Base-by-base conservation (phyloP, 2,797 vertebrate species). In the Gephyroberyx darwinii region DNA sequence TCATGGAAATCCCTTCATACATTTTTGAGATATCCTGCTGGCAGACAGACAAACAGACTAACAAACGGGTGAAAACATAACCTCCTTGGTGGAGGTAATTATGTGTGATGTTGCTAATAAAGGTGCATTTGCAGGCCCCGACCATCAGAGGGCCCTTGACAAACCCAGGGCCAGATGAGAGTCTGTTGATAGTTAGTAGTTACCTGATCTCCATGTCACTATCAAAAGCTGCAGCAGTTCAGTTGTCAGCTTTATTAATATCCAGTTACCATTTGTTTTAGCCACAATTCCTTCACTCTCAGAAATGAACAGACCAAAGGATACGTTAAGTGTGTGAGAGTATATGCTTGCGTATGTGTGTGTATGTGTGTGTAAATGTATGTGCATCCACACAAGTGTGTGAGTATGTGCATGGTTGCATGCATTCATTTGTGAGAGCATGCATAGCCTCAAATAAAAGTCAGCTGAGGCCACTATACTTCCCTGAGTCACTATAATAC, bases 91-190 rank as follows among this genome's bases (percentile, higher is more conserved):
- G 26, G 26, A 26, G 26, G 26, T 26, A 26, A 13, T 17, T 20
- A 0, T 19, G 31, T 31, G 9, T 26, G 26, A 54, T 17, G 1
- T n/a, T n/a, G n/a, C n/a, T n/a, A 5, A 10, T 51, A n/a, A 30
- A 55, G 7, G 35, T 83, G 91, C 73, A 90, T 0, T 89, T 48
- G 53, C 43, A 35, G 7, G 13, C 39, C 10, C 72, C 72, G 48
- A 8, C 89, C 90, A 86, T 77, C 50, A 88, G 90, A 88, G 88
- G 91, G 86, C 74, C 5, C 65, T 71, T 47, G 0, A 53, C 39
- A 79, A 78, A 74, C 45, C 47, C 10, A 53, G 51, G 12, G 19
- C 45, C 64, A 76, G 17, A 50, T 20, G 20, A 19, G 37, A 0
- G 5, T 37, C 3, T 37, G 33, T 20, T 14, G 17, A 47, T 10